These are phyloP conservation scores for Andrena praecox DNA, from an alignment of 2,888 invertebrate species.

Conservation along the genomic window DNA sequence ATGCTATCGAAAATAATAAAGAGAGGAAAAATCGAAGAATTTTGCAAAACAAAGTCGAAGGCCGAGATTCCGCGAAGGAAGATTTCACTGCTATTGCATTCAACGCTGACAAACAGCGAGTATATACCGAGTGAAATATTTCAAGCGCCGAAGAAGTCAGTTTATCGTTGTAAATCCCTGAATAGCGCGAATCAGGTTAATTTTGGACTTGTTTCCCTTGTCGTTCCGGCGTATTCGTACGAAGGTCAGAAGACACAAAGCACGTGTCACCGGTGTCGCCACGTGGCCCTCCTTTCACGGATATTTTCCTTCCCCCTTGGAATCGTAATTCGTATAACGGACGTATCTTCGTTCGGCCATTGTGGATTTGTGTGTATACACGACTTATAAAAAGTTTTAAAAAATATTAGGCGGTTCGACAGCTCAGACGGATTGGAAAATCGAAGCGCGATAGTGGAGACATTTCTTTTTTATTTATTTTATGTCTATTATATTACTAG, in stretches of 20 bases:
- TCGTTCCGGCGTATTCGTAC: slow-evolving; percentile 11
- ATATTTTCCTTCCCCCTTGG: slow-evolving; percentile 39
- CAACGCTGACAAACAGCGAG: neutral
- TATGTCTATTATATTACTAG: too few species aligned
- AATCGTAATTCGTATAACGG: slow-evolving; percentile 17
- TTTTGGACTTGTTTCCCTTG: slow-evolving; percentile 28
- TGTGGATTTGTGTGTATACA: neutral
- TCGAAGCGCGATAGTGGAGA: too few species aligned
- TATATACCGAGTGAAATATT: neutral
- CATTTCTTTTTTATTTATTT: too few species aligned
- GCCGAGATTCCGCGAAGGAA: too few species aligned
- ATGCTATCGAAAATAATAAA: too few species aligned
- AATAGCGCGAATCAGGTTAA: slow-evolving; percentile 18
- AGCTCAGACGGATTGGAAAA: too few species aligned
- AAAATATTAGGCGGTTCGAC: too few species aligned
- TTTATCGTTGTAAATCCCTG: slow-evolving; percentile 8
- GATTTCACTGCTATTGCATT: too few species aligned
- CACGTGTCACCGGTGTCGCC: slow-evolving; percentile 58
- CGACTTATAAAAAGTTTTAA: neutral
- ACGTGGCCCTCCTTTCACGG: slow-evolving; percentile 62
- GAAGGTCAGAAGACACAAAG: slow-evolving; percentile 38
- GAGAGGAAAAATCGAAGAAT: too few species aligned
- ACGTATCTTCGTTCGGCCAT: slow-evolving; percentile 15
- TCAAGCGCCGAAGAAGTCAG: neutral
- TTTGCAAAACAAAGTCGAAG: too few species aligned